phyloP scores from a whole-genome alignment of 1,140 invertebrate genomes.

The Lasioglossum albipes region DNA sequence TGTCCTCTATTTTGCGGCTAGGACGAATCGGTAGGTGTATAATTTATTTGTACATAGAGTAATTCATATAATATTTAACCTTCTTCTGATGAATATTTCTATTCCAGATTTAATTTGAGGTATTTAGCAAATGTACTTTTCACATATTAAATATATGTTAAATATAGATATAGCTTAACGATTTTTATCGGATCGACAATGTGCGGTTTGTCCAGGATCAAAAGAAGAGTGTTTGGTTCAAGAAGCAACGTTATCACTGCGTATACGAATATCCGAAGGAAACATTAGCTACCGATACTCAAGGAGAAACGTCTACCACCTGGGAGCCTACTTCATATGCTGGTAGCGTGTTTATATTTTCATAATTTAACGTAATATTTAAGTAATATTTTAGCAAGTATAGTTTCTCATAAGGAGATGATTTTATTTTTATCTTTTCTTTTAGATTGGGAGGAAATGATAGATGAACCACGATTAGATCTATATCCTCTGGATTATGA shows the following conservation, averaged over 20 bases:
- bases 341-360: slow-evolving; percentile 53
- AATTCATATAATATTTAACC: slow-evolving; percentile 53
- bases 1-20: slow-evolving; percentile 69
- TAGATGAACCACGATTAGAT: slow-evolving; percentile 74
- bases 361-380: neutral
- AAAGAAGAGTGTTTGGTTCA: slow-evolving; percentile 87
- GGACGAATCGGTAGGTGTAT: slow-evolving; percentile 77
- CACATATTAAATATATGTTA: slow-evolving; percentile 38
- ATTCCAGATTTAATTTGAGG: slow-evolving; percentile 61
- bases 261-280: slow-evolving; percentile 91
- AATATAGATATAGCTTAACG: slow-evolving; percentile 42
- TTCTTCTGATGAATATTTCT: slow-evolving; percentile 48
- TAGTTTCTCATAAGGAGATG: neutral
- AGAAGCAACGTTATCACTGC: slow-evolving; percentile 90
- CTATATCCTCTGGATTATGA: slow-evolving; percentile 76
- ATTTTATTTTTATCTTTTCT: slow-evolving; percentile 22
- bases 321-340: slow-evolving; percentile 76
- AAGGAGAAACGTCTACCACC: slow-evolving; percentile 65
- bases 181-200: slow-evolving; percentile 33
- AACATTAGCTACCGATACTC: slow-evolving; percentile 69
- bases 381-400: neutral
- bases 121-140: slow-evolving; percentile 53
- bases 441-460: slow-evolving; percentile 78
- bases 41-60: slow-evolving; percentile 41
- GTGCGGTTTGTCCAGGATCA: slow-evolving; percentile 75